Base-by-base conservation (phyloP, 2,888 invertebrate species). In the Harpalus rufipes region DNA sequence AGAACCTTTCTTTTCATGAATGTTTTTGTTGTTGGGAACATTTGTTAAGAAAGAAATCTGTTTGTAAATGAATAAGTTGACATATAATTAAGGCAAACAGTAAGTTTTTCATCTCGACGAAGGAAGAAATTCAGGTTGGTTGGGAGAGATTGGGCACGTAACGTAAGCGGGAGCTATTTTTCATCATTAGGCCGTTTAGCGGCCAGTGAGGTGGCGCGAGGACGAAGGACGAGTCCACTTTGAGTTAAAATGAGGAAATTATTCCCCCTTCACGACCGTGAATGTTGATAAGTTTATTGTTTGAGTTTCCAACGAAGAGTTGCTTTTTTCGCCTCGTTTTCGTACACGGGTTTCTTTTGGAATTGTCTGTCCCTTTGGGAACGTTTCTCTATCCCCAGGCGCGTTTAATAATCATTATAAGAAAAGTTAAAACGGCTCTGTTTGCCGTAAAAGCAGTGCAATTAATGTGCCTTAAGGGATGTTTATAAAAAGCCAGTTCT, bases 141-240 rank as follows among this genome's bases (percentile, higher is more conserved):
- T 32, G 32, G 32, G 10, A n/a, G 44, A 51, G 82, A 85, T 85
- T 85, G 84, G 85, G 56, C 86, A 85, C 86, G 84, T 81, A 86
- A 85, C 86, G 84, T 81, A 85, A 86, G 86, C 86, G 85, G 86
- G 81, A 12, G 58, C 58, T 87, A 87, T 87, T 87, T 87, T 87
- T 87, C 87, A 87, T 87, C 87, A 87, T 88, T 87, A 87, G 87
- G 86, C 86, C 87, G 87, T 87, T 88, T 86, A 87, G 86, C 86
- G 86, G 86, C 86, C 32, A 65, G 81, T 12, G 61, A 81, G 44
- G 18, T 44, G 63, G 85, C 2, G 44, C 41, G 14, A 41, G 74
- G 44, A 74, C 56, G 78, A 78, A 25, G 18, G 78, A 78, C 78
- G 72, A 74, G 72, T 74, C 78, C 78, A 78, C 56, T 78, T 78